Evolutionary conservation across 1,140 invertebrate species (phyloP), one percentile per base, ranked within the genome.

Genomic region (Ips nitidus): DNA sequence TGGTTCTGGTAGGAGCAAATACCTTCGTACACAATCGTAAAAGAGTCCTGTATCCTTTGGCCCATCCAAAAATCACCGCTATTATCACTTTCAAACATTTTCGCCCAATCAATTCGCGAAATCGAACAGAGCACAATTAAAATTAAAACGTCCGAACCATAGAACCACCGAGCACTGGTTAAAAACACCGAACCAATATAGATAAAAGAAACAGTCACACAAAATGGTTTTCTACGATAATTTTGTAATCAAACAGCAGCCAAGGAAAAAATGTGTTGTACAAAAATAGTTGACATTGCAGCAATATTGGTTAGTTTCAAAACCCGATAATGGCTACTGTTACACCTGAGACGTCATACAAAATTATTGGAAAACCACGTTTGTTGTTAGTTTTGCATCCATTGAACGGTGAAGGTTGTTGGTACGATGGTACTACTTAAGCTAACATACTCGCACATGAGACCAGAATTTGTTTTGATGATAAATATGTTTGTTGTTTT

Each of bases 241-340:
- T 66, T 58, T 64, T 59, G 53, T 58, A 66, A 66, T 59, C 65
- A 66, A 66, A 66, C 55, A 66, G 37, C 40, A 3, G 55, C 65
- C 58, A 66, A 56, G 65, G 59, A 66, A 66, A 65, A 66, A 56
- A 56, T 61, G 2, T n/a, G 4, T 5, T 38, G 39, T 52, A 37
- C 7, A 52, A 40, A 52, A 39, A 36, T 61, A 61, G 52, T 55
- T 55, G 43, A 50, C 59, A 61, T 61, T 61, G 59, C 45, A 45
- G 59, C 43, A 36, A 61, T 40, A 37, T 58, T 55, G 52, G 37
- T 6, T 41, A 8, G 56, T 58, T 58, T 40, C 52, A 6, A 55
- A 38, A 41, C 7, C 56, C 4, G 41, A 22, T 40, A 58, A 58
- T 58, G 6, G 56, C 41, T 58, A 38, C 6, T 50, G 45, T 50